Conservation (phyloP, 2,797 vertebrate species). For the Triplophysa yarkandensis region DNA sequence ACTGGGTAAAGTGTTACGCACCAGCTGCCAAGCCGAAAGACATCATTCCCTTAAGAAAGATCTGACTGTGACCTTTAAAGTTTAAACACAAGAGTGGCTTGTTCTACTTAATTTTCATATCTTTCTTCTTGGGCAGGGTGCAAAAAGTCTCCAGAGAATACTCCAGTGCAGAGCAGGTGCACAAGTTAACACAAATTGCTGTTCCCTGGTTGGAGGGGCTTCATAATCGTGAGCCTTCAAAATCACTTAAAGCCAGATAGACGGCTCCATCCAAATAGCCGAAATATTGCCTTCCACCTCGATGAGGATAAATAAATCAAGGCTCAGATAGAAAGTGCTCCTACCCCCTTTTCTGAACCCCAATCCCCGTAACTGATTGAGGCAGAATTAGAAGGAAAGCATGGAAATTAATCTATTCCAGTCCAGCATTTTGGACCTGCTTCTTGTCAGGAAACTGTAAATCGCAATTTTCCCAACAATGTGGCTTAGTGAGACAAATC, state of each 20-base stretch:
- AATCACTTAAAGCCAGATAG: conserved; percentile 57
- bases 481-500: conserved; percentile 35
- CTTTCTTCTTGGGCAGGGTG: conserved; percentile 27
- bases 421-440: conserved; percentile 49
- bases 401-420: conserved; percentile 66
- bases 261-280: conserved; percentile 54
- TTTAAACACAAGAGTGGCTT: conserved; percentile 20
- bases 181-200: conserved; percentile 51
- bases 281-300: conserved; percentile 42
- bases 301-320: conserved; percentile 61
- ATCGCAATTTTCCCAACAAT: conserved; percentile 27
- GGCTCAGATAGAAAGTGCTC: conserved; percentile 28
- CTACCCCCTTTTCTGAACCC: not conserved
- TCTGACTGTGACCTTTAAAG: not conserved
- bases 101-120: conserved; percentile 46
- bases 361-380: conserved; percentile 39
- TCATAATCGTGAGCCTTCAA: conserved; percentile 54
- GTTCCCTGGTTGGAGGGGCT: conserved; percentile 46
- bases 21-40: not conserved
- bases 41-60: not conserved
- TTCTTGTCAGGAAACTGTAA: conserved; percentile 48
- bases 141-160: conserved; percentile 34
- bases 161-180: conserved; percentile 62
- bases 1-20: conserved; percentile 1
- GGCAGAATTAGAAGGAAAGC: conserved; percentile 50